phyloP scores from a whole-genome alignment of 2,888 invertebrate species.

The Resseliella maxima region DNA sequence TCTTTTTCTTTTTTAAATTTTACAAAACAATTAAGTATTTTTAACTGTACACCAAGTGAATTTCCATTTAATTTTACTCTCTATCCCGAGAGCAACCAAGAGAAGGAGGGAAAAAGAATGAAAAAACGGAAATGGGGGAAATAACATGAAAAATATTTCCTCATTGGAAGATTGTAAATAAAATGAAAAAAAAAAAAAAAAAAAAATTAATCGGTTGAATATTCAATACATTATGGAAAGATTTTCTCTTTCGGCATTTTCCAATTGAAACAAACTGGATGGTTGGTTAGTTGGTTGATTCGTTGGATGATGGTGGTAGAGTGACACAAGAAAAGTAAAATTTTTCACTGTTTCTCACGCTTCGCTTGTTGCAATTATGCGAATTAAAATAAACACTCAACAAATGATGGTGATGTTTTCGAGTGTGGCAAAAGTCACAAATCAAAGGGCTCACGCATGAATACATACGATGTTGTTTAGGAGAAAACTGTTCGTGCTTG shows the following conservation, averaged over 20 bases:
- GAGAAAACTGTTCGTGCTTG: background rate
- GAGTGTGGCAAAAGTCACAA: background rate
- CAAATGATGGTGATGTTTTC: background rate
- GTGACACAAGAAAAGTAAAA: background rate
- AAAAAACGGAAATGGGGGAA: background rate
- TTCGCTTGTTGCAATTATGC: background rate
- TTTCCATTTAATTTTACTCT: background rate
- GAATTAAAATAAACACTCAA: conserved; percentile 7
- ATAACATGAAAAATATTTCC: background rate
- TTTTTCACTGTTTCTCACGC: conserved; percentile 2
- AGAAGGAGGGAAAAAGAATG: too few species aligned
- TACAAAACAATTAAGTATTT: conserved; percentile 12
- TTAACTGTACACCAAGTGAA: background rate
- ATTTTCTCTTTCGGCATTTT: background rate
- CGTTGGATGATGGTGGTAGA: background rate
- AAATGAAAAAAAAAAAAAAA: too few species aligned
- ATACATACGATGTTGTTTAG: background rate
- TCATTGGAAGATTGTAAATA: too few species aligned
- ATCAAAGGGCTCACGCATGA: conserved; percentile 21
- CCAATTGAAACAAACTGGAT: too few species aligned
- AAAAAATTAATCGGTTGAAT: background rate
- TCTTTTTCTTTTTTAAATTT: background rate
- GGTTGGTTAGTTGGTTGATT: too few species aligned
- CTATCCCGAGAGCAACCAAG: too few species aligned
- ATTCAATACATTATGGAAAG: background rate